phyloP scores from a whole-genome alignment of 2,113 vertebrate species.

The Sitta europaea region DNA sequence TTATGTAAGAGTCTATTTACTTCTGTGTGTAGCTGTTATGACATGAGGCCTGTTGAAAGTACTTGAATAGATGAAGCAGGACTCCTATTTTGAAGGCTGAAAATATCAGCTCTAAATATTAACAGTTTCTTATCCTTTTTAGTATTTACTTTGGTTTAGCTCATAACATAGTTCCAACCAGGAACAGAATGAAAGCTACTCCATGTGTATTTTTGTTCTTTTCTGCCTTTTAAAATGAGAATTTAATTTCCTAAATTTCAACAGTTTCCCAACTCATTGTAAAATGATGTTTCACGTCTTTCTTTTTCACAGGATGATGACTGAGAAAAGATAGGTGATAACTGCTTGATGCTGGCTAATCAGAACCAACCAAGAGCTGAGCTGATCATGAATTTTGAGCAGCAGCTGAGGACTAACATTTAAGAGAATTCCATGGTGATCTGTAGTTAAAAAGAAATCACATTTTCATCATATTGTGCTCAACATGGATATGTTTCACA shows the following conservation, averaged over 20 bases:
- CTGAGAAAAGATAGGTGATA: neutral
- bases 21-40: neutral
- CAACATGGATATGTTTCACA: neutral
- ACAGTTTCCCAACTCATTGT: neutral
- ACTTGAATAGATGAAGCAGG: neutral
- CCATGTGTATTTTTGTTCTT: neutral
- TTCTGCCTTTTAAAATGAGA: neutral
- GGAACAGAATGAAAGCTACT: neutral
- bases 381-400: neutral
- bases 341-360: neutral
- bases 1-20: neutral
- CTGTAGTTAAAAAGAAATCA: neutral
- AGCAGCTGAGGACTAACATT: neutral
- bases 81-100: neutral
- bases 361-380: neutral
- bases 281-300: neutral
- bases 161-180: neutral
- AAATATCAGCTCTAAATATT: neutral
- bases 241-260: neutral
- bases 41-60: neutral
- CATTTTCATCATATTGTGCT: neutral
- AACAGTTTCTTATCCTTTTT: neutral
- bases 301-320: neutral
- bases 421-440: neutral
- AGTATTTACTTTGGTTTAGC: neutral